phyloP scores from a whole-genome alignment of 2,113 vertebrate species.

The Rhodinocichla rosea region DNA sequence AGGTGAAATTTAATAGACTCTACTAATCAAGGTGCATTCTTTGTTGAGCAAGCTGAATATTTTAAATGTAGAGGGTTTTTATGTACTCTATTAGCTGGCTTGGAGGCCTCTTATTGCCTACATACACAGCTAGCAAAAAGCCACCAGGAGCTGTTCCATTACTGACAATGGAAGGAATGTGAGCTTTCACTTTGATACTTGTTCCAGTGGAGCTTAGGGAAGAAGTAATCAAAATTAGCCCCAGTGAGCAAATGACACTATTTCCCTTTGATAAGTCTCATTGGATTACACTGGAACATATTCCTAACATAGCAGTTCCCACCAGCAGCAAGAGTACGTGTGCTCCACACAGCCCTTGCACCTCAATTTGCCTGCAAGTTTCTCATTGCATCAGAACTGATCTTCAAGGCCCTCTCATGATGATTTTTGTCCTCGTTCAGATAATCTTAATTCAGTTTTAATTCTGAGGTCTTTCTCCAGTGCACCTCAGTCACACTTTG shows the following conservation, averaged over 20 bases:
- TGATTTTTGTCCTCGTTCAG: background rate
- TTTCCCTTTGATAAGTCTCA: slow-evolving; percentile 4
- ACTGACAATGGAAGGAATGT: slow-evolving; percentile 12
- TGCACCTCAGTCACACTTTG: background rate
- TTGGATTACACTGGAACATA: background rate
- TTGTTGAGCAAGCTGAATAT: slow-evolving; percentile 65
- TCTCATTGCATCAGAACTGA: background rate
- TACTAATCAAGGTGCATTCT: slow-evolving; percentile 72
- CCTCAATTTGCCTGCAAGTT: background rate
- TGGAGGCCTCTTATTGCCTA: background rate
- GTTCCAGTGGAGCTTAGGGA: background rate
- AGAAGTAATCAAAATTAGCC: slow-evolving; percentile 34
- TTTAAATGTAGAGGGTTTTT: slow-evolving; percentile 58
- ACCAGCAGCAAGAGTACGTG: background rate
- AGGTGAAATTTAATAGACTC: slow-evolving; percentile 66
- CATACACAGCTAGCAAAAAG: background rate
- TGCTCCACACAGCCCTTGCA: background rate
- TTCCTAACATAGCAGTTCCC: background rate
- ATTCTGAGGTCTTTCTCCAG: background rate
- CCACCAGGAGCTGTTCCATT: background rate
- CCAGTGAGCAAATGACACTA: background rate
- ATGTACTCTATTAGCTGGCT: slow-evolving; percentile 17
- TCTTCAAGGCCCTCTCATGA: background rate
- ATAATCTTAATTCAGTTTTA: background rate
- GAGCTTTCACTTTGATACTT: slow-evolving; percentile 20